Evolutionary conservation across 53 echinoderm and acorn worm genomes (phyloP).

Genomic region (Apostichopus leukothele): DNA sequence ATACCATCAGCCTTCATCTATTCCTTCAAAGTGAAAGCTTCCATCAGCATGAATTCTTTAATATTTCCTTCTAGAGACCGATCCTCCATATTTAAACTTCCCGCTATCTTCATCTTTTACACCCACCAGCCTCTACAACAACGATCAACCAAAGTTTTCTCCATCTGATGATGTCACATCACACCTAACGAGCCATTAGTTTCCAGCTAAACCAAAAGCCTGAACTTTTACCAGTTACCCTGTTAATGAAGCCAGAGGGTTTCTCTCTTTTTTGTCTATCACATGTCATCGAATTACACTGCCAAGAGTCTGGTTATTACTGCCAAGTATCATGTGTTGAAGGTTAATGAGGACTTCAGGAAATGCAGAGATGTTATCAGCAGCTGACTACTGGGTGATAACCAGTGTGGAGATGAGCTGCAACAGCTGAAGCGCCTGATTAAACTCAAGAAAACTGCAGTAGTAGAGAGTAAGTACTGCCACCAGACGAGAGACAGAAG

Average conservation of each 20-base stretch:
- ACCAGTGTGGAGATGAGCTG: neutral
- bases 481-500: neutral
- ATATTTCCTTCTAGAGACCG: no score
- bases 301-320: conserved; percentile 6
- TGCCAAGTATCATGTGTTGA: conserved; percentile 38
- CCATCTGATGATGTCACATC: neutral
- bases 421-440: conserved; percentile 28
- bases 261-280: neutral
- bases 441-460: neutral
- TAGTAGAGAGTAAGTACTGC: neutral
- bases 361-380: conserved; percentile 12
- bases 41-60: no score
- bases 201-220: neutral
- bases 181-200: conserved; percentile 5
- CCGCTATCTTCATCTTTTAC: no score
- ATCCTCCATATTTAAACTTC: no score
- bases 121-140: no score
- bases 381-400: conserved; percentile 17
- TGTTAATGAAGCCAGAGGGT: neutral
- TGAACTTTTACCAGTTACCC: conserved; percentile 12
- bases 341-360: conserved; percentile 10
- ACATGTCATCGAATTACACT: conserved; percentile 20
- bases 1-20: no score
- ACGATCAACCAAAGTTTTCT: no score
- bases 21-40: no score